phyloP scores from a whole-genome alignment of 2,113 vertebrate genomes.

The Scatophagus argus region DNA sequence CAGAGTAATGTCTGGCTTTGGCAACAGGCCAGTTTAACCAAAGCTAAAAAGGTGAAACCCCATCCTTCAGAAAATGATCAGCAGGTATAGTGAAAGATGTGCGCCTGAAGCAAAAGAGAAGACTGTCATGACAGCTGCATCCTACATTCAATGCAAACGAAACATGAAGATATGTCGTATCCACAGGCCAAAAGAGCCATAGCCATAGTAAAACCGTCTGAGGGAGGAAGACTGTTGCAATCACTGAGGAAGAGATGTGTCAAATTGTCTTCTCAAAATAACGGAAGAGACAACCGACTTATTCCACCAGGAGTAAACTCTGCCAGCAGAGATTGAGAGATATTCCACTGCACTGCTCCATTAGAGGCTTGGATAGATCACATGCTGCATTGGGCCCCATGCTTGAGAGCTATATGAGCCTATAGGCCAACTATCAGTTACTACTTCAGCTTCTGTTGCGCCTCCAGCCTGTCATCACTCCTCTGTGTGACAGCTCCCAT shows the following conservation, averaged over 20 bases:
- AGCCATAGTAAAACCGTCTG: slow-evolving; percentile 8
- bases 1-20: slow-evolving; percentile 7
- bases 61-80: slow-evolving; percentile 55
- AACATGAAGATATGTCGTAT: slow-evolving; percentile 24
- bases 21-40: slow-evolving; percentile 37
- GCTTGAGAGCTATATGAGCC: slow-evolving; percentile 46
- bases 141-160: slow-evolving; percentile 39
- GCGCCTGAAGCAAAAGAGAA: neutral
- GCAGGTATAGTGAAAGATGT: slow-evolving; percentile 18
- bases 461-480: slow-evolving; percentile 24
- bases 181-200: slow-evolving; percentile 42
- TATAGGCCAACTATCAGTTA: slow-evolving; percentile 54
- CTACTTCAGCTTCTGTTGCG: slow-evolving; percentile 49
- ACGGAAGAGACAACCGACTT: slow-evolving; percentile 5
- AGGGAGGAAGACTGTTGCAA: slow-evolving; percentile 33
- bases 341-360: slow-evolving; percentile 47
- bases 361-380: slow-evolving; percentile 32
- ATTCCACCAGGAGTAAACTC: slow-evolving; percentile 14
- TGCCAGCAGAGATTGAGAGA: slow-evolving; percentile 14
- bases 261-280: slow-evolving; percentile 35
- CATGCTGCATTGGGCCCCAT: slow-evolving; percentile 42
- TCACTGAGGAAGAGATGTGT: slow-evolving; percentile 19
- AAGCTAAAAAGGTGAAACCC: slow-evolving; percentile 65
- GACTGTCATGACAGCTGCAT: slow-evolving; percentile 36
- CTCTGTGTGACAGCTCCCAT: slow-evolving; percentile 23